Evolutionary conservation across 2,113 vertebrate genomes (phyloP).

Genomic region (Procapra przewalskii): DNA sequence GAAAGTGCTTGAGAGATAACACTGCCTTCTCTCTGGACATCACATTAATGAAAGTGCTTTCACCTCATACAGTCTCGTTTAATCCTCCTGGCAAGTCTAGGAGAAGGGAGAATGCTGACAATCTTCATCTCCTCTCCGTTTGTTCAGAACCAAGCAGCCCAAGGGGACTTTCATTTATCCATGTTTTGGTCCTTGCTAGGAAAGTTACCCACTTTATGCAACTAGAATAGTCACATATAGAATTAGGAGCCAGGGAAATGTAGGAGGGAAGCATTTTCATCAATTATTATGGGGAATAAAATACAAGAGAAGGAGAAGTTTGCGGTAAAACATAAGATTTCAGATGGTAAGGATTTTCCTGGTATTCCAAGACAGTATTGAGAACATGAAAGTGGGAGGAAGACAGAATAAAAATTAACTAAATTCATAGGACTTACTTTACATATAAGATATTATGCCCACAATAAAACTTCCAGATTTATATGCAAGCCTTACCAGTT

Average conservation of each 20-base stretch:
- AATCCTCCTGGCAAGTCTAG: neutral
- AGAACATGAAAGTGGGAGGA: neutral
- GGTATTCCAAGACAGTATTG: neutral
- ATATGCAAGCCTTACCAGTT: neutral
- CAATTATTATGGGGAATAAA: neutral
- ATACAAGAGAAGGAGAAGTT: neutral
- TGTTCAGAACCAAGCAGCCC: neutral
- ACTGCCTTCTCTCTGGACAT: neutral
- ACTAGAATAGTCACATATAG: neutral
- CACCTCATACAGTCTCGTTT: neutral
- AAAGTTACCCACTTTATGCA: neutral
- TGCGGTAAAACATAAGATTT: neutral
- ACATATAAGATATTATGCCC: neutral
- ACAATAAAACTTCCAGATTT: neutral
- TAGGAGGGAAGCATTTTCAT: neutral
- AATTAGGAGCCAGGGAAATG: neutral
- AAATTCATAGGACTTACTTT: neutral
- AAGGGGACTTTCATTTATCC: neutral
- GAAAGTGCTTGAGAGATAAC: neutral
- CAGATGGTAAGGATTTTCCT: neutral
- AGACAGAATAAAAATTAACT: neutral
- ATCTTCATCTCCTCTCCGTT: neutral
- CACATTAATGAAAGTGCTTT: neutral
- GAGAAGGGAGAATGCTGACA: neutral
- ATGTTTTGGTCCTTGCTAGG: neutral